A percentile compares a stretch with the other conserved stretches of the same genome.
Evolutionary conservation across 2,113 vertebrate genomes (phyloP).

Genomic region (Silurus asotus): DNA sequence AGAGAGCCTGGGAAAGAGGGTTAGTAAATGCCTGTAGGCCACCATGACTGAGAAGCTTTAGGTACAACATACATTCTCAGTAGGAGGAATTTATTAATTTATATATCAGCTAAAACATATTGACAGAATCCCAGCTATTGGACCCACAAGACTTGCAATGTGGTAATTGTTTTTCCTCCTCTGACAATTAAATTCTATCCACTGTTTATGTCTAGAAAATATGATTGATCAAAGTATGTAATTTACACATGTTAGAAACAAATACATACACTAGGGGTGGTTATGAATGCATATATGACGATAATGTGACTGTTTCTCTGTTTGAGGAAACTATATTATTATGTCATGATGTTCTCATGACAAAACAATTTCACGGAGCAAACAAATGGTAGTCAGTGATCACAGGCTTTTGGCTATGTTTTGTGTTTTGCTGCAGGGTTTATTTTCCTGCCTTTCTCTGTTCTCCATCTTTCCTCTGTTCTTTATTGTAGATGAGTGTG

Average conservation of each 20-base stretch:
- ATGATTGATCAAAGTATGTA: not conserved
- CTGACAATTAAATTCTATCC: not conserved
- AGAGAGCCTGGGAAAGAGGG: constrained; percentile 22
- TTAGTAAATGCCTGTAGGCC: constrained; percentile 37
- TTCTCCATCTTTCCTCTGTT: constrained; percentile 26
- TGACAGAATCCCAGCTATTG: not conserved
- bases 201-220: not conserved
- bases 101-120: constrained; percentile 25
- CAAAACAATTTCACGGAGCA: constrained; percentile 34
- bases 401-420: constrained; percentile 29
- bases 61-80: constrained; percentile 12
- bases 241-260: not conserved
- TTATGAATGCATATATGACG: not conserved
- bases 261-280: not conserved
- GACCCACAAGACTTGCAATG: not conserved
- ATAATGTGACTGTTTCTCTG: not conserved
- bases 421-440: constrained; percentile 43
- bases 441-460: constrained; percentile 15
- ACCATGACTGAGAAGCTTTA: constrained; percentile 34
- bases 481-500: constrained; percentile 54
- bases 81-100: constrained; percentile 17
- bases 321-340: not conserved
- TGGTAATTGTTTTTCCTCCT: not conserved
- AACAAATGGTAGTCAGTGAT: constrained; percentile 34
- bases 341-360: constrained; percentile 2